phyloP scores from a whole-genome alignment of 2,888 invertebrate species.

The Scrobipalpa costella region DNA sequence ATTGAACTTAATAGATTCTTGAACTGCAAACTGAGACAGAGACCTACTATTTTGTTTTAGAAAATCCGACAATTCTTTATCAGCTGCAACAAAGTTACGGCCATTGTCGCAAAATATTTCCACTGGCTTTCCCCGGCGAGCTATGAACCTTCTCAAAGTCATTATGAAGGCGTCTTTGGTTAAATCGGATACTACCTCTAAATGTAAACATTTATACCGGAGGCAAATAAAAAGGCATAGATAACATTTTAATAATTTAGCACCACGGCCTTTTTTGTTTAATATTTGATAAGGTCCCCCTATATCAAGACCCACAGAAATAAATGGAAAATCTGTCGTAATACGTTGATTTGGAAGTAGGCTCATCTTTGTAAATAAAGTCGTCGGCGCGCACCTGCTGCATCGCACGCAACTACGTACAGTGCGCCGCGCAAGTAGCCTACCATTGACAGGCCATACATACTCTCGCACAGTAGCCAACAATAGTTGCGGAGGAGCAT shows the following conservation, averaged over 20 bases:
- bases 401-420: slow-evolving; percentile 16
- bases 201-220: slow-evolving; percentile 32
- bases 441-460: slow-evolving; percentile 20
- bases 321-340: slow-evolving; percentile 25
- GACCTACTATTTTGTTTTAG: neutral
- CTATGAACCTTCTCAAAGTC: slow-evolving; percentile 30
- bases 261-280: slow-evolving; percentile 33
- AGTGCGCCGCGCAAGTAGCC: slow-evolving; percentile 19
- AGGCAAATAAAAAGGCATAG: slow-evolving; percentile 33
- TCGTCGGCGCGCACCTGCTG: slow-evolving; percentile 1
- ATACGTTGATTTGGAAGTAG: slow-evolving; percentile 1
- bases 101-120: slow-evolving; percentile 36
- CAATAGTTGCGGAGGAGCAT: slow-evolving; percentile 19
- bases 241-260: slow-evolving; percentile 30
- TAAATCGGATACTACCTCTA: slow-evolving; percentile 32
- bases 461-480: slow-evolving; percentile 3
- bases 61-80: slow-evolving; percentile 29
- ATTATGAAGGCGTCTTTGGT: slow-evolving; percentile 32
- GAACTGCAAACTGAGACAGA: slow-evolving; percentile 15
- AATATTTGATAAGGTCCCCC: slow-evolving; percentile 25
- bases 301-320: slow-evolving; percentile 21
- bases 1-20: slow-evolving; percentile 28
- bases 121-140: slow-evolving; percentile 33
- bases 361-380: slow-evolving; percentile 4
- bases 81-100: slow-evolving; percentile 35